Conservation (phyloP, 35 echinoderm and acorn worm species). For the Heliocidaris erythrogramma region DNA sequence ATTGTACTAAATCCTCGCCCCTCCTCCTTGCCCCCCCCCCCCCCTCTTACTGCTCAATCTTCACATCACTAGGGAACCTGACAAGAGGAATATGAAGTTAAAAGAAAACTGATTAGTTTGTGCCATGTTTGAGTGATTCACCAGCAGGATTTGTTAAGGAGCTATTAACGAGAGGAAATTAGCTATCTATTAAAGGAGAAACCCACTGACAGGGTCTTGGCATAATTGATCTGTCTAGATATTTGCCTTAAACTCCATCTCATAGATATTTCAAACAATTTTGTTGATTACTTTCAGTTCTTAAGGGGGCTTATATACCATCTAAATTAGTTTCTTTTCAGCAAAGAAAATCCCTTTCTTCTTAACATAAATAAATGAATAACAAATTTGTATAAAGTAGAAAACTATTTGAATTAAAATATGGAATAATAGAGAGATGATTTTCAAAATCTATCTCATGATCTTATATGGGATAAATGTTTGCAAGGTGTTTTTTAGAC, state of each 20-base stretch:
- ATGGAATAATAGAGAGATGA: too few species aligned
- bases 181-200: slow-evolving; percentile 1
- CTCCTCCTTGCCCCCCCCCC: not conserved
- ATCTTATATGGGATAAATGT: too few species aligned
- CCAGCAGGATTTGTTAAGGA: not conserved
- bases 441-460: too few species aligned
- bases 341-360: too few species aligned
- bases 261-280: not conserved
- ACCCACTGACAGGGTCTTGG: not conserved
- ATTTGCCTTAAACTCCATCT: not conserved
- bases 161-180: not conserved
- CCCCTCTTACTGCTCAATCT: not conserved
- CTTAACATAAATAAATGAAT: too few species aligned
- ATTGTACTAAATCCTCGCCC: not conserved
- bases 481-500: too few species aligned
- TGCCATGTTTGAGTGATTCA: not conserved
- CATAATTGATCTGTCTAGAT: not conserved
- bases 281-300: not conserved
- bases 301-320: not conserved
- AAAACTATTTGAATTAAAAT: too few species aligned
- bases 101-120: not conserved
- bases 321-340: not conserved
- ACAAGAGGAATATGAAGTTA: not conserved
- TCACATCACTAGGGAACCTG: not conserved
- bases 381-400: too few species aligned